Conservation (phyloP, 2,797 vertebrate genomes). For the Falco cherrug region DNA sequence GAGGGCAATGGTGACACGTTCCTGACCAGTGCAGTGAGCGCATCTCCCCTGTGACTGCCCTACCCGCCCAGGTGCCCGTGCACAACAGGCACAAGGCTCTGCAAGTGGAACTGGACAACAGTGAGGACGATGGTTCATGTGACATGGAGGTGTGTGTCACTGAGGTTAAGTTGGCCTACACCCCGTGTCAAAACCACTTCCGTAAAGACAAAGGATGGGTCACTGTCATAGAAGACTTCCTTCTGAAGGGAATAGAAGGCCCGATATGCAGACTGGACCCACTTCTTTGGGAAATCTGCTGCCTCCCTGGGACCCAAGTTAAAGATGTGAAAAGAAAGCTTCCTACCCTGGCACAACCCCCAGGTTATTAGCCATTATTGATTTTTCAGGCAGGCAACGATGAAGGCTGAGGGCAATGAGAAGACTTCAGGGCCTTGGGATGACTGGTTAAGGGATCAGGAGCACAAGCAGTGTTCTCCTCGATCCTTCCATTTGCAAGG, state of each 20-base stretch:
- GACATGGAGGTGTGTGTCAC: not conserved
- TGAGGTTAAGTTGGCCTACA: not conserved
- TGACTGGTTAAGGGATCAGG: not conserved
- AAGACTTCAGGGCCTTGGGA: not conserved
- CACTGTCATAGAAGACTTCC: not conserved
- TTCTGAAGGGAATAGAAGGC: not conserved
- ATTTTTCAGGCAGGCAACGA: not conserved
- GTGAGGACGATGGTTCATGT: not conserved
- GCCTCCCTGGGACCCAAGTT: not conserved
- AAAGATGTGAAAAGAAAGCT: not conserved
- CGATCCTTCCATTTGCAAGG: too few relatives aligned
- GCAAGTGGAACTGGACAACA: not conserved
- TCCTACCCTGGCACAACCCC: not conserved
- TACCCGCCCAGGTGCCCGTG: accelerated
- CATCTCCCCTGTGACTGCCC: too few relatives aligned
- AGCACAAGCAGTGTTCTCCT: not conserved
- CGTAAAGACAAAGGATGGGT: not conserved
- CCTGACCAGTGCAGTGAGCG: not conserved
- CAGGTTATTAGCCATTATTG: not conserved
- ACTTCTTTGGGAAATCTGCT: not conserved
- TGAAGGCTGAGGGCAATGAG: not conserved
- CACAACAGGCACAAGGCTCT: accelerated
- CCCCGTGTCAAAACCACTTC: not conserved
- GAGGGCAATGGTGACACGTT: not conserved
- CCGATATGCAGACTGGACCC: not conserved